phyloP scores from a whole-genome alignment of 2,888 invertebrate genomes.

The Papilio demoleus region DNA sequence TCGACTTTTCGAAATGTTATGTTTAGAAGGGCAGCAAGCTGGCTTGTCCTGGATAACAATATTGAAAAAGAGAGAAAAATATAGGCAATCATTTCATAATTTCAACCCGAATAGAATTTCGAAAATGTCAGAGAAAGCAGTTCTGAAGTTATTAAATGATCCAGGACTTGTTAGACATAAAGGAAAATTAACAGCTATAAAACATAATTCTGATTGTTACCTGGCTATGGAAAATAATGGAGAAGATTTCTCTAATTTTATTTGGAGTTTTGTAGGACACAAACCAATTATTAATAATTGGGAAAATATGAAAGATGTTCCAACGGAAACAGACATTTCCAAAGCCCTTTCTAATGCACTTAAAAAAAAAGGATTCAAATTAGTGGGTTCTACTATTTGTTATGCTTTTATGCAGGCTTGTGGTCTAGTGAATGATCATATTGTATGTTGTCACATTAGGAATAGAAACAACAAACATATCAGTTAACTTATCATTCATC shows the following conservation, averaged over 20 bases:
- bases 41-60: conserved; percentile 75
- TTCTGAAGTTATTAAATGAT: conserved; percentile 52
- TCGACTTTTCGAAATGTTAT: conserved; percentile 72
- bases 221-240: conserved; percentile 61
- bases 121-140: conserved; percentile 53
- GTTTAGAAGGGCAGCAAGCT: conserved; percentile 77
- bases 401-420: conserved; percentile 79
- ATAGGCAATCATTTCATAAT: conserved; percentile 59
- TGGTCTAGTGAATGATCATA: conserved; percentile 74
- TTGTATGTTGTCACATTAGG: conserved; percentile 55
- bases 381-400: conserved; percentile 70
- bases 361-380: conserved; percentile 69
- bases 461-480: conserved; percentile 9
- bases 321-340: conserved; percentile 60
- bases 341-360: conserved; percentile 61
- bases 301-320: conserved; percentile 58
- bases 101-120: conserved; percentile 65
- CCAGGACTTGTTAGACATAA: conserved; percentile 65
- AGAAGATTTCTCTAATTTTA: conserved; percentile 64
- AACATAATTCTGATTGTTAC: conserved; percentile 69
- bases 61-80: conserved; percentile 69
- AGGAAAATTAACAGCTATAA: conserved; percentile 69
- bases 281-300: conserved; percentile 64
- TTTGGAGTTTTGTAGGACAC: conserved; percentile 70
- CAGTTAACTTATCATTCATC: background rate